Conservation (phyloP, 2,113 vertebrate species). For the Rhea americana region DNA sequence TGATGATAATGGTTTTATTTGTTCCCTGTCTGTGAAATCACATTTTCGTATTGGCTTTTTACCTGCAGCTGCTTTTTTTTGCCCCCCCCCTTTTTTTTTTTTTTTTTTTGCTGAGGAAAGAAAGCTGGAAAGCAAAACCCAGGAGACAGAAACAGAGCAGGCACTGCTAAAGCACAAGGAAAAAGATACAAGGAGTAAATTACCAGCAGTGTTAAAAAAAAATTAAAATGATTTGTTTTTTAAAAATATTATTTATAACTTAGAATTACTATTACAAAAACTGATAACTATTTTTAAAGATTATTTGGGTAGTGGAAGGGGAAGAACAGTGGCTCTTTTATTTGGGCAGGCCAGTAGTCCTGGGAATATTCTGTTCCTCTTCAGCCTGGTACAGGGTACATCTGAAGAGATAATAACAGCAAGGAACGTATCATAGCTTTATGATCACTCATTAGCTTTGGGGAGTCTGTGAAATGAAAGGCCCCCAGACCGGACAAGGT, state of each 20-base stretch:
- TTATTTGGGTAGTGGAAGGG: background rate
- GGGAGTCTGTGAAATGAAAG: conserved; percentile 56
- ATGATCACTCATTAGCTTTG: conserved; percentile 38
- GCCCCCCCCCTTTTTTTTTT: background rate
- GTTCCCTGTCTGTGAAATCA: background rate
- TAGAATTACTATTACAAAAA: background rate
- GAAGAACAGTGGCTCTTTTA: conserved; percentile 35
- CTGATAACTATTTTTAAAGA: background rate
- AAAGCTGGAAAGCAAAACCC: background rate
- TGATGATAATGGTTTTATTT: background rate
- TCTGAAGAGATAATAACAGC: conserved; percentile 48
- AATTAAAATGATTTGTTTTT: background rate
- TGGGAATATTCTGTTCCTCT: background rate
- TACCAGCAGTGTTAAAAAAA: background rate
- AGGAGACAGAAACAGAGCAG: background rate
- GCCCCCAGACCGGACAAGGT: conserved; percentile 3
- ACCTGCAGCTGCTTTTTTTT: background rate
- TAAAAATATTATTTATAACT: background rate
- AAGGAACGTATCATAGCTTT: conserved; percentile 21
- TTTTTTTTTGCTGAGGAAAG: background rate
- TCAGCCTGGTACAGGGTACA: background rate
- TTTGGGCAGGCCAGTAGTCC: background rate
- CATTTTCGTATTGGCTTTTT: fast-evolving
- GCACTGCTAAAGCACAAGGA: background rate
- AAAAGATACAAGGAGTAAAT: background rate